These are phyloP conservation scores for Berghia stephanieae DNA, from an alignment of 1,140 invertebrate species.

Conservation along the genomic window DNA sequence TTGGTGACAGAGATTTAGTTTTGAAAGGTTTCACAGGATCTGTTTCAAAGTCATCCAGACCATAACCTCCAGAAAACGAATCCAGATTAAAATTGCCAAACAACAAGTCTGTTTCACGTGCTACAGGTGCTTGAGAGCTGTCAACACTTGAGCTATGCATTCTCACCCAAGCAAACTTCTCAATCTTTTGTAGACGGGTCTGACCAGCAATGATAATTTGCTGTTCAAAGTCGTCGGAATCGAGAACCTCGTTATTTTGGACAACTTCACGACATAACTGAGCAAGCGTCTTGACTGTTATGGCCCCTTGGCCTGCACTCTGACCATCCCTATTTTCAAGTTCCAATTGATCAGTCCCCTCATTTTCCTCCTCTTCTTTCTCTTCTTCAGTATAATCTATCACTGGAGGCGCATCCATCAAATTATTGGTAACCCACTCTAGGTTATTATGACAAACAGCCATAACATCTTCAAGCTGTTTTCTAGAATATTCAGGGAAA, in stretches of 20 bases:
- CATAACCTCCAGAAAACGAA: neutral
- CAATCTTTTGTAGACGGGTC: slow-evolving; percentile 8
- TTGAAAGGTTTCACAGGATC: no score
- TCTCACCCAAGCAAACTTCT: neutral
- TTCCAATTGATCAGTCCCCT: neutral
- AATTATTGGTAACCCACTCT: slow-evolving; percentile 28
- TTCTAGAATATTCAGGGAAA: slow-evolving; percentile 30
- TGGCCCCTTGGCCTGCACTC: neutral
- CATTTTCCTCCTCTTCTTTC: neutral
- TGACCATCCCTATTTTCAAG: neutral
- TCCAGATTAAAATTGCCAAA: no score
- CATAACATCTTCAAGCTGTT: slow-evolving; percentile 23
- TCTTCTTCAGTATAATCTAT: slow-evolving; percentile 10
- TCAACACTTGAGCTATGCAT: neutral
- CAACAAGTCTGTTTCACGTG: no score
- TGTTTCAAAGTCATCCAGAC: slow-evolving; percentile 11
- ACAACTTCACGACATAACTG: neutral
- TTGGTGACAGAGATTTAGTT: no score
- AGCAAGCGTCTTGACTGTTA: slow-evolving; percentile 1
- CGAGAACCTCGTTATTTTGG: neutral
- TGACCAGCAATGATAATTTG: slow-evolving; percentile 22
- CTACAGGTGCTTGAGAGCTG: no score
- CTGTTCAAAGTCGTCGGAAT: slow-evolving; percentile 26
- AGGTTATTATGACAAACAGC: slow-evolving; percentile 25
- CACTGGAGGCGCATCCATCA: slow-evolving; percentile 20